These are phyloP conservation scores for Myotis yumanensis DNA, from an alignment of 2,113 vertebrate species.

Conservation along the genomic window DNA sequence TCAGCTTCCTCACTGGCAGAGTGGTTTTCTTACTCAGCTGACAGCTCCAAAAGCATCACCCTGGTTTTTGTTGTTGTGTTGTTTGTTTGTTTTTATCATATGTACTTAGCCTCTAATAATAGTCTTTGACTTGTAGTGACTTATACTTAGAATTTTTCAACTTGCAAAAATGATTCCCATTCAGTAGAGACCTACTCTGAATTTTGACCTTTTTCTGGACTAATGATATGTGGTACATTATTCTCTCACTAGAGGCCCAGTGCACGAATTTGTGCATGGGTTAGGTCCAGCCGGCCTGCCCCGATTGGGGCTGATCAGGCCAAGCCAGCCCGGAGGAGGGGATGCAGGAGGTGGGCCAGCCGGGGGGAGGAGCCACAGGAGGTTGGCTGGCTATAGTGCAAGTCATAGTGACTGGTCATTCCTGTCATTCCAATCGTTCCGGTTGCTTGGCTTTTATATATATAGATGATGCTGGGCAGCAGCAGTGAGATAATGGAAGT, in stretches of 20 bases:
- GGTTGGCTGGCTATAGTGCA: too few species aligned
- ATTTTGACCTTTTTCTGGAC: background rate
- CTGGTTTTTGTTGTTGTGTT: background rate
- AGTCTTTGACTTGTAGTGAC: too few species aligned
- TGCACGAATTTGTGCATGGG: too few species aligned
- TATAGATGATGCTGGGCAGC: background rate
- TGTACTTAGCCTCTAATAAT: background rate
- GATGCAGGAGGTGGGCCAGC: too few species aligned
- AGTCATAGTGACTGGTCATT: too few species aligned
- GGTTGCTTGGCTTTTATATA: too few species aligned
- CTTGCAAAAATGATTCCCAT: background rate
- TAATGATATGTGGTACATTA: background rate
- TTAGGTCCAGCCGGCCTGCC: too few species aligned
- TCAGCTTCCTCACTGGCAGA: background rate
- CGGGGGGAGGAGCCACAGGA: too few species aligned
- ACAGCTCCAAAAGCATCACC: background rate
- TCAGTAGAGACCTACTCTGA: background rate
- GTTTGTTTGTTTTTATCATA: background rate
- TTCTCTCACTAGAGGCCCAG: background rate
- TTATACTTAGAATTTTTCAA: background rate
- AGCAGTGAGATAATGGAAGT: background rate
- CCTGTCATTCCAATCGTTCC: too few species aligned
- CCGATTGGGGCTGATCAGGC: too few species aligned
- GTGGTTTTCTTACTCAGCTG: background rate
- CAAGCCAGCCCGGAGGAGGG: too few species aligned